A percentile compares a stretch with the other conserved stretches of the same genome.
Evolutionary conservation across 2,113 vertebrate species (phyloP).

Genomic region (Elanus axillaris): DNA sequence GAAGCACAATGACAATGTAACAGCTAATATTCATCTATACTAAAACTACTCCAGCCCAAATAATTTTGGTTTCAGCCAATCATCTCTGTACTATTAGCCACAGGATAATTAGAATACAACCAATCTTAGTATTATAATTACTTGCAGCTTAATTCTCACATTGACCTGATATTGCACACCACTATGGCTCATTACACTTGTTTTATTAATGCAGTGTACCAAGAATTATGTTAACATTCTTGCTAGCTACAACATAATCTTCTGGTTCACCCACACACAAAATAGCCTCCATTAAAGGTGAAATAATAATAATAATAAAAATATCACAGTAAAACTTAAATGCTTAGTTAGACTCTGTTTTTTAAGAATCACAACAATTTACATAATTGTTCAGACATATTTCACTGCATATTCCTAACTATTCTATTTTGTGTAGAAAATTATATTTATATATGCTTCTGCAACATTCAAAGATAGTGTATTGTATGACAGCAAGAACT

Average conservation of each 20-base stretch:
- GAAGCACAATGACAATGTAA: neutral
- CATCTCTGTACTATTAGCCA: neutral
- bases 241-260: slow-evolving; percentile 48
- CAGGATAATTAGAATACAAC: slow-evolving; percentile 50
- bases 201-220: slow-evolving; percentile 37
- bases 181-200: slow-evolving; percentile 56
- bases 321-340: slow-evolving; percentile 13
- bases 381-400: neutral
- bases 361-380: slow-evolving; percentile 28
- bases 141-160: slow-evolving; percentile 52
- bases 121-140: slow-evolving; percentile 44
- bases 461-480: neutral
- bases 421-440: neutral
- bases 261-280: slow-evolving; percentile 11
- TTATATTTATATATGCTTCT: neutral
- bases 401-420: neutral
- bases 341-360: neutral
- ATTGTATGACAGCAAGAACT: neutral
- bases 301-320: slow-evolving; percentile 24
- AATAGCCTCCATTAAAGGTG: slow-evolving; percentile 26
- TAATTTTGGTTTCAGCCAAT: slow-evolving; percentile 29
- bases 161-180: slow-evolving; percentile 37
- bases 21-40: neutral
- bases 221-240: slow-evolving; percentile 53
- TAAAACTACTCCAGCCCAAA: slow-evolving; percentile 1